Conservation (phyloP, 2,797 vertebrate genomes). For the Uromys caudimaculatus region DNA sequence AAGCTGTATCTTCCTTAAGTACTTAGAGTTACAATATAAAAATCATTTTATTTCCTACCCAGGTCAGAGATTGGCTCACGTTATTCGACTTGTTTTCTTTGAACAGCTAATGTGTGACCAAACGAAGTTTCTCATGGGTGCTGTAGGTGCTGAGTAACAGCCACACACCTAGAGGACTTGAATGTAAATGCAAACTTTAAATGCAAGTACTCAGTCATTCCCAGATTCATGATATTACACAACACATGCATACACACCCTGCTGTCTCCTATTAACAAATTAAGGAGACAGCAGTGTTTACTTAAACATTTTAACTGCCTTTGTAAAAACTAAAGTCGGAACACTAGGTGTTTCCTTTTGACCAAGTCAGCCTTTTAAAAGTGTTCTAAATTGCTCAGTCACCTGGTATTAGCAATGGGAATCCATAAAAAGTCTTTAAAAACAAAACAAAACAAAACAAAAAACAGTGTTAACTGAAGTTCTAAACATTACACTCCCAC, state of each 20-base stretch:
- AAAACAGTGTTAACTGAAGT: not conserved
- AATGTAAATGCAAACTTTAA: slow-evolving; percentile 70
- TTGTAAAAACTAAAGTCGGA: slow-evolving; percentile 74
- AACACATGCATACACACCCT: slow-evolving; percentile 67
- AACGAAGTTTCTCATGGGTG: slow-evolving; percentile 77
- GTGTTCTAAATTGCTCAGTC: slow-evolving; percentile 16
- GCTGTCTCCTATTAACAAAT: slow-evolving; percentile 45
- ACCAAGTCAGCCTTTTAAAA: slow-evolving; percentile 63
- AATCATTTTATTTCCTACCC: slow-evolving; percentile 48
- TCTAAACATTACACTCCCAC: slow-evolving; percentile 16
- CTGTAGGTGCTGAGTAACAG: slow-evolving; percentile 85
- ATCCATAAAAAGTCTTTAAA: not conserved
- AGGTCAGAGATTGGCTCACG: slow-evolving; percentile 73
- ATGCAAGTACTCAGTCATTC: slow-evolving; percentile 70
- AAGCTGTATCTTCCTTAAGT: slow-evolving; percentile 19
- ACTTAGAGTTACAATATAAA: slow-evolving; percentile 44
- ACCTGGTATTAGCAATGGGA: slow-evolving; percentile 56
- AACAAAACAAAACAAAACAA: not conserved
- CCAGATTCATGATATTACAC: slow-evolving; percentile 62
- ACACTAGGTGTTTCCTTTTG: slow-evolving; percentile 66
- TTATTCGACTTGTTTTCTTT: slow-evolving; percentile 79
- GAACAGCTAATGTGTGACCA: slow-evolving; percentile 76
- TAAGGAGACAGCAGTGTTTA: slow-evolving; percentile 74
- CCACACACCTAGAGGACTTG: slow-evolving; percentile 81
- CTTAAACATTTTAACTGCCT: slow-evolving; percentile 64